These are phyloP conservation scores for Cyrtodaria siliqua DNA, from an alignment of 2,888 invertebrate genomes.

Conservation along the genomic window DNA sequence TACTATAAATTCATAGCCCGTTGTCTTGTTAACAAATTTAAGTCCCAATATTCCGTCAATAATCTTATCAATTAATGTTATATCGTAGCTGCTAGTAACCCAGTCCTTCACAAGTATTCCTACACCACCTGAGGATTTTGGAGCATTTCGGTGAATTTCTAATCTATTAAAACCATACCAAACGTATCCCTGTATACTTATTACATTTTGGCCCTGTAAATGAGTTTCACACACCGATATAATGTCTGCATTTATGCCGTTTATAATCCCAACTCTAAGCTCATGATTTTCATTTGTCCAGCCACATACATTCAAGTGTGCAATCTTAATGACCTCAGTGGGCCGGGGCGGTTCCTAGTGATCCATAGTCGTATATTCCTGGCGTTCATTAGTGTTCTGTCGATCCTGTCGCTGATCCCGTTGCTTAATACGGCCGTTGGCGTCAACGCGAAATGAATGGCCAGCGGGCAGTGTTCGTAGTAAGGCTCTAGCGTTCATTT, in stretches of 20 bases:
- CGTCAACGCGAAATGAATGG: too few species aligned
- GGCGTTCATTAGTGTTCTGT: too few species aligned
- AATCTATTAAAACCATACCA: conserved; percentile 41
- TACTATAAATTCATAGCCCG: conserved; percentile 3
- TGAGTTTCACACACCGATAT: conserved; percentile 45
- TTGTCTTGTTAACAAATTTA: conserved; percentile 11
- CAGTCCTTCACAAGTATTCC: conserved; percentile 35
- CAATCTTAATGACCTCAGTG: conserved; percentile 20
- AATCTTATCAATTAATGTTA: conserved; percentile 23
- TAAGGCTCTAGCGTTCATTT: too few species aligned
- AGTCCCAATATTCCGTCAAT: conserved; percentile 39
- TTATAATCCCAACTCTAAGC: conserved; percentile 23
- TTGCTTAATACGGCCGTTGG: too few species aligned
- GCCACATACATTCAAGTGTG: conserved; percentile 53
- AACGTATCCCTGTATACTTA: conserved; percentile 24
- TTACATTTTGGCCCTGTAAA: conserved; percentile 5
- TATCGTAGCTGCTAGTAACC: too few species aligned
- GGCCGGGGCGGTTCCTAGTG: conserved; percentile 32
- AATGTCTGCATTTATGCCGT: conserved; percentile 39
- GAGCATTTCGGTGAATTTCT: conserved; percentile 32
- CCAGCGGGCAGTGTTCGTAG: too few species aligned
- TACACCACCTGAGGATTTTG: conserved; percentile 50
- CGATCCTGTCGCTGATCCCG: too few species aligned
- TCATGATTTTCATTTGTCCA: conserved; percentile 53
- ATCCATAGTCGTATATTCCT: too few species aligned